Percentiles rank a stretch among this genome's conserved stretches.
Evolutionary conservation across 2,888 invertebrate species (phyloP).

Genomic region (Argynnis bischoffii): DNA sequence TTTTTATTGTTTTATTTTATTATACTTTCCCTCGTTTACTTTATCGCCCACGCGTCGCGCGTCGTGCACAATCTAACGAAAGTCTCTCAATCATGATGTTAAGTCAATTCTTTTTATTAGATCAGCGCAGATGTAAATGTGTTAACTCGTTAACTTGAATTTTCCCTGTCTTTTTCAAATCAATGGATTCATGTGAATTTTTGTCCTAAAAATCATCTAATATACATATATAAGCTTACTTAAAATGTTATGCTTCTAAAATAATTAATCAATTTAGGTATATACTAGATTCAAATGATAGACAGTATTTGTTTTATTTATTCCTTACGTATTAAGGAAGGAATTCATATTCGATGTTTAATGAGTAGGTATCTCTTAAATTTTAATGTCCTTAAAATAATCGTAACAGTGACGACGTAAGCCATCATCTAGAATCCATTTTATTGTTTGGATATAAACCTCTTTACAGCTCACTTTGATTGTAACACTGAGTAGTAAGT

Average conservation of each 20-base stretch:
- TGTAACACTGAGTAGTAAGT: conserved; percentile 55
- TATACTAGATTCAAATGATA: no score
- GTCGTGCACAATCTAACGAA: conserved; percentile 18
- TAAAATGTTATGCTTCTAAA: no score
- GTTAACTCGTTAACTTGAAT: conserved; percentile 32
- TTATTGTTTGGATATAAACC: conserved; percentile 76
- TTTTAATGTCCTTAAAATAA: conserved; percentile 71
- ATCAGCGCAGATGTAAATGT: conserved; percentile 35
- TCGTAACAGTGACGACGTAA: conserved; percentile 69
- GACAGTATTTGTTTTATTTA: no score
- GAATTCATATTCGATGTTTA: conserved; percentile 59
- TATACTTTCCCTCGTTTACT: neutral
- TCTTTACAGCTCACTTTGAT: conserved; percentile 69
- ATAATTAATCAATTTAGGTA: no score
- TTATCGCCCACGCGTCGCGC: conserved; percentile 22
- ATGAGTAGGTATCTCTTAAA: conserved; percentile 60
- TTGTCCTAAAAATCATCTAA: neutral
- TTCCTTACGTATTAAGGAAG: no score
- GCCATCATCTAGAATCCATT: conserved; percentile 69
- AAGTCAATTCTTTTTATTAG: conserved; percentile 32
- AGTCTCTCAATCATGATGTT: conserved; percentile 25
- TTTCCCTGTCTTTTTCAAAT: conserved; percentile 18
- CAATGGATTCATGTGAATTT: conserved; percentile 25
- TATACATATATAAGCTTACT: no score
- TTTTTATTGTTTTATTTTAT: neutral